Base-by-base conservation (phyloP, 1,140 invertebrate species). In the Drosophila watanabei region DNA sequence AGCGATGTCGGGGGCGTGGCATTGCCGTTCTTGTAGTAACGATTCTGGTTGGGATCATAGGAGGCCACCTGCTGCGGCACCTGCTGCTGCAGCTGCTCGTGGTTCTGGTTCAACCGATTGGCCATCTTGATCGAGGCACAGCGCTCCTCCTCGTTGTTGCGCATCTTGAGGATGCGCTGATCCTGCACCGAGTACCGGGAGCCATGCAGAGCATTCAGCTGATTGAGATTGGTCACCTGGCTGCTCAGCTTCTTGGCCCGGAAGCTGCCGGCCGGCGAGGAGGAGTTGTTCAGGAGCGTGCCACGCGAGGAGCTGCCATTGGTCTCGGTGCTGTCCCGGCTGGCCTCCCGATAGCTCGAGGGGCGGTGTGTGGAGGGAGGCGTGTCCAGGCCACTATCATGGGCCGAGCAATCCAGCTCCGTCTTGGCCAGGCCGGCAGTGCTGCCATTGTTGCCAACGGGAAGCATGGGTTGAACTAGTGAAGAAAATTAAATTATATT, bases 1-100 rank as follows among this genome's bases (percentile, higher is more conserved):
- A 91, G 43, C 2, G 87, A 89, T 2, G 81, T 82, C 0, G 90
- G 90, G 0, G 90, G 86, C 37, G 92, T 91, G 75, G 71, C 92
- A 79, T 92, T 93, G 20, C 79, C 82, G 39, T 90, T 92, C 37
- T 93, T 92, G 45, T 92, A 89, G 65, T 92, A 93, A 6, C 86
- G 92, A 83, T 93, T 93, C 49, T 93, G 92, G 56, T 93, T 93
- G 32, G 92, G 92, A 92, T 93, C 92, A 46, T 91, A 90, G 41
- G 33, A 49, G 64, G 59, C 63, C 54, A 57, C 71, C 56, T 73
- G 75, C 43, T 71, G 62, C 14, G 52, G 35, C 57, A 51, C 33
- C 33, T 51, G 30, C 49, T 52, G 35, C 33, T 52, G 79, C 33
- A 33, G 79, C 8, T 60, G 65, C 20, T 92, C 82, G 13, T 86